Percentiles rank a stretch among this genome's conserved stretches.
Evolutionary conservation across 2,797 vertebrate species (phyloP).

Genomic region (Rhabdophis nuchalis): DNA sequence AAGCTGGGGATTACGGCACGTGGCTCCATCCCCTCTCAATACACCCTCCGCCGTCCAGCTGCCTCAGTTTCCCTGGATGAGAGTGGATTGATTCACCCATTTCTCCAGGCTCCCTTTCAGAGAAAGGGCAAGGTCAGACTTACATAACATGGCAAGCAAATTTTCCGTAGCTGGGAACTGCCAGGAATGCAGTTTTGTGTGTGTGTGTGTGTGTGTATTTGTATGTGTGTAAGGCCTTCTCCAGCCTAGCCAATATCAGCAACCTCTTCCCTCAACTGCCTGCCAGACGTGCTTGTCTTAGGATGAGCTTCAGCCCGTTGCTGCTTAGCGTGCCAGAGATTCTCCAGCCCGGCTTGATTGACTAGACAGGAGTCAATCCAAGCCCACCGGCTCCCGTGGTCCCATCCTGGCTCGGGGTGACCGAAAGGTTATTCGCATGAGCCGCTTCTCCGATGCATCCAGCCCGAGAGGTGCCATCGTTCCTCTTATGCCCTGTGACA

Average conservation of each 20-base stretch:
- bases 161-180: conserved; percentile 35
- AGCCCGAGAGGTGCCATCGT: conserved; percentile 16
- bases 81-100: not conserved
- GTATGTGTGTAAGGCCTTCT: conserved; percentile 16
- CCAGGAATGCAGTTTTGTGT: conserved; percentile 36
- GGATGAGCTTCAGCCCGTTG: conserved; percentile 37
- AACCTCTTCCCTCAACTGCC: conserved; percentile 38
- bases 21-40: not conserved
- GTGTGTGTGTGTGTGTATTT: not conserved
- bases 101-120: not conserved
- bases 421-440: conserved; percentile 40
- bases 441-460: conserved; percentile 29
- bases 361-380: conserved; percentile 35
- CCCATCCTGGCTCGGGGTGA: not conserved
- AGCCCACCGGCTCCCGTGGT: conserved; percentile 18
- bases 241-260: conserved; percentile 55
- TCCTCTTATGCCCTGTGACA: not conserved
- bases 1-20: not conserved
- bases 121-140: conserved; percentile 26
- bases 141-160: conserved; percentile 53
- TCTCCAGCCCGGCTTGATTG: conserved; percentile 24
- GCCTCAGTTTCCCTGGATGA: not conserved
- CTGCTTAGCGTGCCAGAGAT: conserved; percentile 59
- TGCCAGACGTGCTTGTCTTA: conserved; percentile 47
- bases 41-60: not conserved